These are phyloP conservation scores for Sebastes hubbsi DNA, from an alignment of 2,797 vertebrate species.

Conservation along the genomic window DNA sequence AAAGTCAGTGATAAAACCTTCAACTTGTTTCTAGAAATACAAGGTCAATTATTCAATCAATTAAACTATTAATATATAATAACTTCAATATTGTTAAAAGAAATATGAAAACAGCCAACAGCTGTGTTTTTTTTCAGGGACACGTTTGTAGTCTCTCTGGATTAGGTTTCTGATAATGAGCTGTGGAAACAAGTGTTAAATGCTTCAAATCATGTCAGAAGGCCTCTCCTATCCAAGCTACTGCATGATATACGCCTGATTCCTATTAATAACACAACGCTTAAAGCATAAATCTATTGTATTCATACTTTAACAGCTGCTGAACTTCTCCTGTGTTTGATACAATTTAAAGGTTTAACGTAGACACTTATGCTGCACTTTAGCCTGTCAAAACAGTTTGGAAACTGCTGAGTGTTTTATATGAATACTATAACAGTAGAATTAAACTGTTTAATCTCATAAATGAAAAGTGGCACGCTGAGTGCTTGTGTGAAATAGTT, in stretches of 20 bases:
- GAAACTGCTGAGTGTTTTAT: not conserved
- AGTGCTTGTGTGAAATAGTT: not conserved
- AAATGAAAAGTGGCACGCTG: not conserved
- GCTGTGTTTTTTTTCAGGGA: not conserved
- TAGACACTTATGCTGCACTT: not conserved
- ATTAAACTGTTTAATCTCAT: not conserved
- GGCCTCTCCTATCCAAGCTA: not conserved
- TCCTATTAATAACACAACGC: not conserved
- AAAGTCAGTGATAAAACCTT: not conserved
- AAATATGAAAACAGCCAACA: not conserved
- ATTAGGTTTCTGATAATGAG: not conserved
- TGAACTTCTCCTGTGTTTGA: not conserved
- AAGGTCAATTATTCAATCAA: not conserved
- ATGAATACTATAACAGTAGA: not conserved
- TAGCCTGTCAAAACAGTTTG: not conserved
- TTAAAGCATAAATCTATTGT: not conserved
- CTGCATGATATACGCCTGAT: not conserved
- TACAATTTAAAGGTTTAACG: not conserved
- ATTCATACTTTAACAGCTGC: not conserved
- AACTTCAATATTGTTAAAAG: not conserved
- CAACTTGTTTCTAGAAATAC: not conserved
- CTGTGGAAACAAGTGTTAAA: not conserved
- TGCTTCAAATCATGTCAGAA: not conserved
- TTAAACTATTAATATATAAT: not conserved
- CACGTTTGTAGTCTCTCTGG: not conserved